A percentile compares a stretch with the other conserved stretches of the same genome.
phyloP scores from a whole-genome alignment of 64 coral and sea anemone genomes.

The Pachyseris speciosa region DNA sequence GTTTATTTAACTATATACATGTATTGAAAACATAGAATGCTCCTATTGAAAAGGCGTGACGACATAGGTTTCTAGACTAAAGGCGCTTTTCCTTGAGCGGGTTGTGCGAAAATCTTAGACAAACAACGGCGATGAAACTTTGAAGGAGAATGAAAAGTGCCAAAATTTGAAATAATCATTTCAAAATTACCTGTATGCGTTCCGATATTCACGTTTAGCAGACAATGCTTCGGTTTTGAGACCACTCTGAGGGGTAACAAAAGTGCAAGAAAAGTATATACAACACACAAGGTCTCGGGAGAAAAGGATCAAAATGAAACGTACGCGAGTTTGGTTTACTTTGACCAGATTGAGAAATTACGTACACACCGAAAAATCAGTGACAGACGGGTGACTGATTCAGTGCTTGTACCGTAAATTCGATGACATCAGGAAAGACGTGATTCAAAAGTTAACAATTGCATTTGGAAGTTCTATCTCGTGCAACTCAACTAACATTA shows the following conservation, averaged over 20 bases:
- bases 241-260: slow-evolving; percentile 82
- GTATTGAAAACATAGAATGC: slow-evolving; percentile 64
- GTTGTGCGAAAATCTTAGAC: neutral
- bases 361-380: neutral
- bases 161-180: slow-evolving; percentile 29
- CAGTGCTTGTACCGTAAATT: neutral
- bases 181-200: slow-evolving; percentile 54
- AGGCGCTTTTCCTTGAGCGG: slow-evolving; percentile 22
- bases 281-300: neutral
- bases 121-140: neutral
- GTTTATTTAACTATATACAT: slow-evolving; percentile 59
- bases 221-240: slow-evolving; percentile 61
- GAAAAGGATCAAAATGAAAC: slow-evolving; percentile 20
- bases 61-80: slow-evolving; percentile 1
- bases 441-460: neutral
- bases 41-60: slow-evolving; percentile 75
- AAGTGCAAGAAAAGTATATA: slow-evolving; percentile 65
- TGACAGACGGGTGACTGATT: neutral
- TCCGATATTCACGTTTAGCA: slow-evolving; percentile 63
- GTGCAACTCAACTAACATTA: neutral
- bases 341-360: neutral
- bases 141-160: slow-evolving; percentile 19
- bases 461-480: neutral
- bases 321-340: neutral
- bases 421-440: neutral